phyloP scores from a whole-genome alignment of 2,113 vertebrate species.

The Ammospiza nelsoni region DNA sequence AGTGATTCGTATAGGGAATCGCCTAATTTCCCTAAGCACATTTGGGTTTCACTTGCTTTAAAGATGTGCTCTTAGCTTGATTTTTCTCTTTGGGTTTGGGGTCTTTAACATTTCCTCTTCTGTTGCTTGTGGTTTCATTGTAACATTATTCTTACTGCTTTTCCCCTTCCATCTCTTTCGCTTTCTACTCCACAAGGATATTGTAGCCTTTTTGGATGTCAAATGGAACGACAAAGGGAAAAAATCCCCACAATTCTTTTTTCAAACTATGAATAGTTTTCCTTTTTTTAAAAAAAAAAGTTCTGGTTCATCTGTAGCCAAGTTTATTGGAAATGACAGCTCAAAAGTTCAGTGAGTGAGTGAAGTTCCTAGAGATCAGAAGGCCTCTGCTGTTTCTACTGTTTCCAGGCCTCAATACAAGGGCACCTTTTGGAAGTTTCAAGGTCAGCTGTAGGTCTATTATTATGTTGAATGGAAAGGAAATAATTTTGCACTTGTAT shows the following conservation, averaged over 20 bases:
- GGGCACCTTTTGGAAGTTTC: slow-evolving; percentile 73
- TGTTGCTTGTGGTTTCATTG: slow-evolving; percentile 73
- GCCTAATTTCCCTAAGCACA: slow-evolving; percentile 65
- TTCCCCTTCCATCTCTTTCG: slow-evolving; percentile 69
- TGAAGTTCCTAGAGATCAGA: slow-evolving; percentile 73
- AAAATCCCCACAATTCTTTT: slow-evolving; percentile 70
- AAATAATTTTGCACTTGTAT: slow-evolving; percentile 70
- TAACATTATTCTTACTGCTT: slow-evolving; percentile 68
- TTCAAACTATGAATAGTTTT: slow-evolving; percentile 73
- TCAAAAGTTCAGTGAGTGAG: slow-evolving; percentile 74
- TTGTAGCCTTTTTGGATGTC: slow-evolving; percentile 69
- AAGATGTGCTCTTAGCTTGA: slow-evolving; percentile 49
- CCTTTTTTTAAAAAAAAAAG: slow-evolving; percentile 1
- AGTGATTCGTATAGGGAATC: slow-evolving; percentile 45
- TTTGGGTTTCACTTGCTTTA: slow-evolving; percentile 64
- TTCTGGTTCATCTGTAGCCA: slow-evolving; percentile 75
- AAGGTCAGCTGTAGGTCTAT: slow-evolving; percentile 74
- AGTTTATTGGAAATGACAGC: slow-evolving; percentile 74
- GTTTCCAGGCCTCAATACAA: slow-evolving; percentile 73
- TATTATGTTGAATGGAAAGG: slow-evolving; percentile 73
- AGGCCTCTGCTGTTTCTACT: slow-evolving; percentile 71
- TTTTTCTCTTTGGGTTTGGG: slow-evolving; percentile 71
- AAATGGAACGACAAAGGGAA: slow-evolving; percentile 70
- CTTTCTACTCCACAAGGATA: slow-evolving; percentile 70
- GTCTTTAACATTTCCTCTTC: slow-evolving; percentile 72